phyloP scores from a whole-genome alignment of 2,888 invertebrate genomes.

The Artemia sinica region DNA sequence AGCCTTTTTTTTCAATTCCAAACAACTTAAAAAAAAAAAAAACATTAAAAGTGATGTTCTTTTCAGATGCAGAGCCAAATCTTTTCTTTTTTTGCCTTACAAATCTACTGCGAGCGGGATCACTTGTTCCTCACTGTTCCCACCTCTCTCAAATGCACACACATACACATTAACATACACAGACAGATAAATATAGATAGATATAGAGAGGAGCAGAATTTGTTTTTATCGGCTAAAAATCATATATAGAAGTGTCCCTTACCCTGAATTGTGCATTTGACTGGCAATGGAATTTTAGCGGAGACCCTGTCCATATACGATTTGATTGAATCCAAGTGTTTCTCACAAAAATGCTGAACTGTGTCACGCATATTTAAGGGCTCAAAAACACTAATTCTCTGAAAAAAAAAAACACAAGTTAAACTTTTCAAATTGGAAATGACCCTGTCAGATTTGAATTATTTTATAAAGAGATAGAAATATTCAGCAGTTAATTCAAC shows the following conservation, averaged over 20 bases:
- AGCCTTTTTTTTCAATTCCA: too few species aligned
- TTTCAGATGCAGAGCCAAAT: too few species aligned
- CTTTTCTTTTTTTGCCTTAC: too few species aligned
- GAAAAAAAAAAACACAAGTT: conserved; percentile 27
- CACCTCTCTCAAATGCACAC: conserved; percentile 17
- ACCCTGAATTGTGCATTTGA: conserved; percentile 85
- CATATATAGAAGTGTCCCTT: conserved; percentile 27
- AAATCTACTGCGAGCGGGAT: too few species aligned
- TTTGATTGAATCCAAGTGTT: conserved; percentile 78
- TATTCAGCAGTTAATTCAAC: too few species aligned
- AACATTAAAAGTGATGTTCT: too few species aligned
- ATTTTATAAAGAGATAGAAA: too few species aligned
- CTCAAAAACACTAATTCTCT: conserved; percentile 67
- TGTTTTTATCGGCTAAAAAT: background rate
- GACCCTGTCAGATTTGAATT: too few species aligned
- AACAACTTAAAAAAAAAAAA: too few species aligned
- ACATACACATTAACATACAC: background rate
- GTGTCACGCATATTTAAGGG: conserved; percentile 79
- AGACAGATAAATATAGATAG: conserved; percentile 16
- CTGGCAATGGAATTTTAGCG: conserved; percentile 67
- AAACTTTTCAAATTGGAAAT: too few species aligned
- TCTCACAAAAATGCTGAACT: conserved; percentile 88
- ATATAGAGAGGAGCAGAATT: background rate
- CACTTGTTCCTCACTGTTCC: background rate
- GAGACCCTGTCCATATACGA: conserved; percentile 74